A percentile compares a stretch with the other conserved stretches of the same genome.
Conservation (phyloP, 2,113 vertebrate species). For the Amphilophus citrinellus region DNA sequence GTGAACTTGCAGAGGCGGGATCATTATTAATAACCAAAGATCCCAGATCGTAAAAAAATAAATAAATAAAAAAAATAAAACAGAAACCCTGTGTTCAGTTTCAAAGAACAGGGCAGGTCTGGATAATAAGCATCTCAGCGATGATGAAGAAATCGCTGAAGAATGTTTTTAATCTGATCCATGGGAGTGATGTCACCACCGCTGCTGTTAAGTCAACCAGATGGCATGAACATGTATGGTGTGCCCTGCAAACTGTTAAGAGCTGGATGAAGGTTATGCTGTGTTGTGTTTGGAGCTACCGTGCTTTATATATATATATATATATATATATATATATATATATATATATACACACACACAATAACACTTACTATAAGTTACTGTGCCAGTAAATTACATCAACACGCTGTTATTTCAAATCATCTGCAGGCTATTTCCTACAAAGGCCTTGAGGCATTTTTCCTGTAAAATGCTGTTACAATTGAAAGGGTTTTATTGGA, state of each 20-base stretch:
- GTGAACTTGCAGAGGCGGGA: slow-evolving; percentile 36
- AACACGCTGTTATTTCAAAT: not conserved
- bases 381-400: slow-evolving; percentile 13
- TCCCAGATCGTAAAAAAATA: slow-evolving; percentile 53
- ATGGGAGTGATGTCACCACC: slow-evolving; percentile 69
- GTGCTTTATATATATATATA: not conserved
- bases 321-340: no score
- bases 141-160: slow-evolving; percentile 60
- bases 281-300: slow-evolving; percentile 48
- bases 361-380: not conserved
- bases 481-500: not conserved
- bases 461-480: not conserved
- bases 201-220: slow-evolving; percentile 59
- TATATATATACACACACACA: no score
- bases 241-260: slow-evolving; percentile 44
- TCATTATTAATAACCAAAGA: slow-evolving; percentile 40
- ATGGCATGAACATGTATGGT: slow-evolving; percentile 57
- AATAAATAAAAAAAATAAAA: slow-evolving; percentile 45
- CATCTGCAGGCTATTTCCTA: not conserved
- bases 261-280: slow-evolving; percentile 18
- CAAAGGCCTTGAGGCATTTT: slow-evolving; percentile 12
- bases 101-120: slow-evolving; percentile 58
- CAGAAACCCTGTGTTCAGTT: not conserved
- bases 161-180: slow-evolving; percentile 73
- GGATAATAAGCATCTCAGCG: slow-evolving; percentile 69